Percentiles rank a stretch among this genome's conserved stretches.
Evolutionary conservation across 2,888 invertebrate genomes (phyloP).

Genomic region (Amblyteles armatorius): DNA sequence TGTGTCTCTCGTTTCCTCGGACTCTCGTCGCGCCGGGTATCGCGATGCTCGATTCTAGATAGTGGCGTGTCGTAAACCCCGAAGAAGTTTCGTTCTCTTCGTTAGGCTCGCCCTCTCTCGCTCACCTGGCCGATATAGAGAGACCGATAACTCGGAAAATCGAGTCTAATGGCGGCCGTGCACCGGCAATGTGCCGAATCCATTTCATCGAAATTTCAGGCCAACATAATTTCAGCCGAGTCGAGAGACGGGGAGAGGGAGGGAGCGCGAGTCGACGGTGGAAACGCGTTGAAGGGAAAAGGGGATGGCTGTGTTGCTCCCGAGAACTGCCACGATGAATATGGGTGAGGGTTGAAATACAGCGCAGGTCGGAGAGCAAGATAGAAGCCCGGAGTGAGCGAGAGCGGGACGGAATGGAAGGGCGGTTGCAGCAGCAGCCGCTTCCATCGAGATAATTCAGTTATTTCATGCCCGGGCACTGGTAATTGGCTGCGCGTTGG

Average conservation of each 20-base stretch:
- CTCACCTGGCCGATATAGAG: slow-evolving; percentile 44
- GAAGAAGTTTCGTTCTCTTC: slow-evolving; percentile 11
- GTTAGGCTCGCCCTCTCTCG: slow-evolving; percentile 27
- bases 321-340: slow-evolving; percentile 56
- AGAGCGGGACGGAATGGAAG: slow-evolving; percentile 67
- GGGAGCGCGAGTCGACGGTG: slow-evolving; percentile 36
- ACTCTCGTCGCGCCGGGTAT: background rate
- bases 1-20: slow-evolving; percentile 5
- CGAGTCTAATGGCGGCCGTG: slow-evolving; percentile 78
- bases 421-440: slow-evolving; percentile 79
- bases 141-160: slow-evolving; percentile 80
- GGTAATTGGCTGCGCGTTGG: slow-evolving; percentile 83
- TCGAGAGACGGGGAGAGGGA: slow-evolving; percentile 53
- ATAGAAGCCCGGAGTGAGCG: slow-evolving; percentile 51
- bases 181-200: slow-evolving; percentile 71
- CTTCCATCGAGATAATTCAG: slow-evolving; percentile 83
- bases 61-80: background rate
- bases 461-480: slow-evolving; percentile 83
- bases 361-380: slow-evolving; percentile 45
- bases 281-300: slow-evolving; percentile 53
- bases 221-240: slow-evolving; percentile 77
- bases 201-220: slow-evolving; percentile 81
- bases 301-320: slow-evolving; percentile 54
- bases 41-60: background rate
- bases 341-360: slow-evolving; percentile 50